Base-by-base conservation (phyloP, 2,888 invertebrate species). In the Nyleta sp. region DNA sequence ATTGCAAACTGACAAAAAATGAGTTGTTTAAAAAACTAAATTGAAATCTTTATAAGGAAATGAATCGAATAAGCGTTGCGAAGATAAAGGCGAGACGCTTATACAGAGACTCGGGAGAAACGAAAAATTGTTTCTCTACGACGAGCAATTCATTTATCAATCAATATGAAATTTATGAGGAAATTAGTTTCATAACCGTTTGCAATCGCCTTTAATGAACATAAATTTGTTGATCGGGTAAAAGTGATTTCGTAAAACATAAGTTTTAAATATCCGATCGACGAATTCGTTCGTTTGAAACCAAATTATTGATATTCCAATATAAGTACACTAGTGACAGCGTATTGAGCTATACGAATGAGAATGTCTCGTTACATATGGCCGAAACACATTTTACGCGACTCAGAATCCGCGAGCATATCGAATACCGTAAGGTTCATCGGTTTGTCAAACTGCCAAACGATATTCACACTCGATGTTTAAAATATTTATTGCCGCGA, bases 371-470 rank as follows among this genome's bases (percentile, higher is more conserved):
- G 83, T 83, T 82, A 62, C 81, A 78, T 84, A 84, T 71, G 82
- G 59, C 62, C 71, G 73, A 81, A 78, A 82, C 80, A 83, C 82
- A 84, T 84, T 83, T 84, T 82, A 84, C 82, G 81, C 76, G 57
- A 20, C 55, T 35, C 11, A 22, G 22, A 35, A 40, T 24, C 20
- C 53, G 42, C 33, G 62, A 73, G 70, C 74, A 78, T 70, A 83
- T 82, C 81, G 81, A 80, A 77, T 72, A 78, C 71, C 80, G 78
- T 78, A 84, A 84, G 84, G 78, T 78, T 81, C 82, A 84, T 78
- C 78, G 75, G 80, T 55, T 82, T 84, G 86, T 86, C 84, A 86
- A 86, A 83, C 84, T 85, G 86, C 83, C 81, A 82, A 84, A 84
- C 86, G 83, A 85, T 86, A 84, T 85, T 85, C 84, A 80, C 85